Percentiles rank a stretch among this genome's conserved stretches.
phyloP scores from a whole-genome alignment of 2,113 vertebrate species.

The Gasterosteus nipponicus region DNA sequence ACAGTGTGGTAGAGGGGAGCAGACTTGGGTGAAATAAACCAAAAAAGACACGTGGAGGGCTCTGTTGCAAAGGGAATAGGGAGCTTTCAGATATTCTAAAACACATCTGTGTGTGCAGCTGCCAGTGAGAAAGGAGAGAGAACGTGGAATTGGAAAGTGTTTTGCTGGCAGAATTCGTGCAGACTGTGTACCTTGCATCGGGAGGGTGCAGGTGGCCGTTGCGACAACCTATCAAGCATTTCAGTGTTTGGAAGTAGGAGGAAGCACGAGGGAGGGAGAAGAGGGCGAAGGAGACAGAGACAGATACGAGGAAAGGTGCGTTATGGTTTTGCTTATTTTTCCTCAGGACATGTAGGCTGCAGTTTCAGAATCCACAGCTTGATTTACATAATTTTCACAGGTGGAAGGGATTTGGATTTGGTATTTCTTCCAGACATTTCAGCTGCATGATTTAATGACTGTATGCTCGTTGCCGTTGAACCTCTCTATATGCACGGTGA shows the following conservation, averaged over 20 bases:
- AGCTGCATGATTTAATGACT: slow-evolving; percentile 27
- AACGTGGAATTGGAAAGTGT: not conserved
- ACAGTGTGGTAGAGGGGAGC: slow-evolving; percentile 24
- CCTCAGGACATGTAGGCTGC: slow-evolving; percentile 8
- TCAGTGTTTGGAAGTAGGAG: slow-evolving; percentile 32
- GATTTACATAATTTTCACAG: slow-evolving; percentile 23
- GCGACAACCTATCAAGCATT: slow-evolving; percentile 21
- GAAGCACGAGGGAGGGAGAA: slow-evolving; percentile 5
- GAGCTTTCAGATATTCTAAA: slow-evolving; percentile 41
- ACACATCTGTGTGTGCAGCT: slow-evolving; percentile 53
- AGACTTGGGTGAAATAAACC: slow-evolving; percentile 34
- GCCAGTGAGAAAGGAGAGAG: slow-evolving; percentile 23
- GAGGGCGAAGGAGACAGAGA: slow-evolving; percentile 11
- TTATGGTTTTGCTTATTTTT: not conserved
- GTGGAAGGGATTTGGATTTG: slow-evolving; percentile 14
- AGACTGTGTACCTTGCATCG: slow-evolving; percentile 8
- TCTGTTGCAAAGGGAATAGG: slow-evolving; percentile 32
- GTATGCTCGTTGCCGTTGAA: not conserved
- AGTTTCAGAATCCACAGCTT: slow-evolving; percentile 11
- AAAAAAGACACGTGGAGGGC: slow-evolving; percentile 23
- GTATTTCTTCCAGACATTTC: slow-evolving; percentile 32
- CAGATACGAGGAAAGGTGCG: slow-evolving; percentile 22
- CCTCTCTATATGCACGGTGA: not conserved
- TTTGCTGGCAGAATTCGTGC: slow-evolving; percentile 15
- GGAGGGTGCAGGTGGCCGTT: slow-evolving; percentile 16